Base-by-base conservation (phyloP, 2,888 invertebrate species). In the Andrena bicolor region DNA sequence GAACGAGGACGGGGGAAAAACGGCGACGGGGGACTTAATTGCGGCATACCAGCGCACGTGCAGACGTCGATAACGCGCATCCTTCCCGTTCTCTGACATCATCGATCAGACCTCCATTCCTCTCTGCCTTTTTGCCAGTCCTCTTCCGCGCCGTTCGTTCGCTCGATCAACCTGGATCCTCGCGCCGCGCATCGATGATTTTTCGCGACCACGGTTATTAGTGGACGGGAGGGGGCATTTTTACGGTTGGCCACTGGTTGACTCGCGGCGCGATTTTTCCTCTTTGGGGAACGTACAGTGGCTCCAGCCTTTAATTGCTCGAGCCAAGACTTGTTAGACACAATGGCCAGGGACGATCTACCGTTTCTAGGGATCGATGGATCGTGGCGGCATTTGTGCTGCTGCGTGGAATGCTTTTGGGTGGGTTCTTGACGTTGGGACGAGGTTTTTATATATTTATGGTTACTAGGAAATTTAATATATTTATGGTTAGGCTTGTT, bases 21-120 rank as follows among this genome's bases (percentile, higher is more conserved):
- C 80, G 65, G 28, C 61, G 76, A 64, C 77, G 23, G 74, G 68
- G 64, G 65, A 69, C 69, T 88, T 88, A 88, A 88, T 88, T 88
- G 87, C 87, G 64, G 85, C 84, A 88, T 86, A 86, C 80, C 85
- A 70, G 84, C 86, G 86, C 88, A 87, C 88, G 87, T 88, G 87
- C 86, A 86, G 83, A 85, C 87, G 80, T 85, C 83, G 86, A 88
- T 88, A 88, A 88, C 82, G 78, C 82, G 82, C 72, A 77, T 82
- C 79, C 82, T 82, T 82, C 80, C 82, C 80, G 80, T 69, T 75
- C 76, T 79, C 87, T 87, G 87, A 88, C 88, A 88, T 88, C 87
- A 88, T 88, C 88, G 88, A 88, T 88, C 87, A 88, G 86, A 81
- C 79, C 84, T 64, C 69, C 68, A 80, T 61, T 76, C 66, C 70